phyloP scores from a whole-genome alignment of 2,888 invertebrate species.

The Xestia ashworthii region DNA sequence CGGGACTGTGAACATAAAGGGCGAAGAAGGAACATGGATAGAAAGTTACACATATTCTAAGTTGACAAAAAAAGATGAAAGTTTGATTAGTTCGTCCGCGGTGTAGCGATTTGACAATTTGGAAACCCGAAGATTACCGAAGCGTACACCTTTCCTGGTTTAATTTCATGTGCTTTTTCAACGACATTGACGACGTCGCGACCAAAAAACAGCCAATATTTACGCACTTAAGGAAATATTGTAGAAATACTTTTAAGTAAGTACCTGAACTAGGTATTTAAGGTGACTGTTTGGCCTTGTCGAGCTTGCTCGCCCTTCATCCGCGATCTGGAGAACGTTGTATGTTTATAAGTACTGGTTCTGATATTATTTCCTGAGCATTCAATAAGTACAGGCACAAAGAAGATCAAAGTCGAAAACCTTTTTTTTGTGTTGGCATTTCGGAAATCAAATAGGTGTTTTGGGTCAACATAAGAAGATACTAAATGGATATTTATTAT shows the following conservation, averaged over 20 bases:
- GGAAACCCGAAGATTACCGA: neutral
- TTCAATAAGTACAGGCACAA: neutral
- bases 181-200: neutral
- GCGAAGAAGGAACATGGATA: no score
- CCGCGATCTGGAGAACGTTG: constrained; percentile 37
- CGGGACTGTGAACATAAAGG: no score
- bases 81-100: neutral
- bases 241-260: constrained; percentile 2
- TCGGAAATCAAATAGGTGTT: neutral
- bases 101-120: neutral
- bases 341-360: neutral
- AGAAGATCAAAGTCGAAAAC: neutral
- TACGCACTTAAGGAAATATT: neutral
- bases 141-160: neutral
- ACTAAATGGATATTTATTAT: neutral
- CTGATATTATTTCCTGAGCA: constrained; percentile 10
- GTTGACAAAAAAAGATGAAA: neutral
- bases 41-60: neutral
- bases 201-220: neutral
- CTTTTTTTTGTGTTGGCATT: neutral
- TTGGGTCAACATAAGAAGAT: neutral
- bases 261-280: neutral
- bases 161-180: neutral
- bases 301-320: constrained; percentile 34
- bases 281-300: constrained; percentile 32